Evolutionary conservation across 2,113 vertebrate species (phyloP), one percentile per base, ranked within the genome.

Genomic region (Microcebus tavaratra): DNA sequence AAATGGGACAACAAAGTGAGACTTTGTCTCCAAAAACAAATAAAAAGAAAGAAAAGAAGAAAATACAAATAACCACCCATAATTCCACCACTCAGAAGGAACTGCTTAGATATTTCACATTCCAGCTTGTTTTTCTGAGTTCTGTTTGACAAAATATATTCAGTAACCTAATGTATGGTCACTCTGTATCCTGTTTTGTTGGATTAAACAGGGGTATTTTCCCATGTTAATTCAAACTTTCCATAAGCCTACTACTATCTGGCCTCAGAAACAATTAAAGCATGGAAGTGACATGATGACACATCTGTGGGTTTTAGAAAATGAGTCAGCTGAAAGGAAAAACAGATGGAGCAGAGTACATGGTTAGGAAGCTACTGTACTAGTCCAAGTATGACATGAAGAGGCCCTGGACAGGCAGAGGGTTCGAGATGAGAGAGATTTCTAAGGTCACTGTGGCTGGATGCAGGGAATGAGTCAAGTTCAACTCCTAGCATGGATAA

Each of bases 311-410:
- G 23, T 84, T 97, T 88, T 83, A 81, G 85, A 96, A 80, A 88
- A 83, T 88, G 57, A 92, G 70, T 96, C 96, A 95, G 75, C 92
- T 89, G 27, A 87, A 94, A 93, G 76, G 84, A 72, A 92, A 90
- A 87, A 45, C 80, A 92, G 73, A 86, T 48, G 84, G 85, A 67
- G 36, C 53, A n/a, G 45, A 15, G 68, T 6, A 0, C 6, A 8
- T 20, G 15, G 61, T 85, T 70, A 65, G 36, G 76, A 88, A 86
- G 92, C 92, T 61, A 7, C 23, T 21, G 39, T 29, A 6, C 8
- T 48, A 31, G 21, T 39, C 78, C 96, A 88, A 78, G 42, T 96
- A 67, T 85, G 45, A 81, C 21, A 55, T 25, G 76, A 53, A 61
- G 72, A 12, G 53, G 65, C 15, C 20, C 63, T 61, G 34, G 27